Conservation (phyloP, 2,113 vertebrate genomes). For the Uria aalge region DNA sequence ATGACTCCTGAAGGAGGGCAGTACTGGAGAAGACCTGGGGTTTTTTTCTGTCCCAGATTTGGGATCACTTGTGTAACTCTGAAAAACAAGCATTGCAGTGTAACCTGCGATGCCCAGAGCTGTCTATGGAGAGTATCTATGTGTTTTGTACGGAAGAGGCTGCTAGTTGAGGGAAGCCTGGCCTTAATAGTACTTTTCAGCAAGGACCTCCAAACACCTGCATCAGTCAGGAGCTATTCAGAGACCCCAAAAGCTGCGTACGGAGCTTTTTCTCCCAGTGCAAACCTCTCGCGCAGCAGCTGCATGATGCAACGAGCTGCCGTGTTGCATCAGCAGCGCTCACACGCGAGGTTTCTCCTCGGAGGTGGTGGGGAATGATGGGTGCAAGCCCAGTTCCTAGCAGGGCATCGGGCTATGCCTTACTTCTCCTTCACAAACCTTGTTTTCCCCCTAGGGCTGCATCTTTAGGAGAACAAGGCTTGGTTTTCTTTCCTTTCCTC, state of each 20-base stretch:
- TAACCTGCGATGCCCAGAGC: neutral
- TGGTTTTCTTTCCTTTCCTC: neutral
- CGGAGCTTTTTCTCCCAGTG: neutral
- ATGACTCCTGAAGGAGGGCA: neutral
- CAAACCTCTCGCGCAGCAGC: neutral
- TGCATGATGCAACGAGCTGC: constrained; percentile 6
- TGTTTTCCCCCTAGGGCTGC: neutral
- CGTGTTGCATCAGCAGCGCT: neutral
- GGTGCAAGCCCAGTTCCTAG: neutral
- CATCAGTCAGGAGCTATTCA: neutral
- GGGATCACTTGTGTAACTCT: neutral
- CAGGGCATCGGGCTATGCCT: neutral
- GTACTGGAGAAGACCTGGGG: neutral
- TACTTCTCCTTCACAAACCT: neutral
- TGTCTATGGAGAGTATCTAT: neutral
- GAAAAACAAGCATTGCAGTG: neutral
- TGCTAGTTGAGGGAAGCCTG: neutral
- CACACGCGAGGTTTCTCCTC: fast-evolving
- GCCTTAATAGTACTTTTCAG: neutral
- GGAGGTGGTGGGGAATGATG: fast-evolving
- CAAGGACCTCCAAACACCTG: neutral
- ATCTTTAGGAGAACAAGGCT: neutral
- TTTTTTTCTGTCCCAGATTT: neutral
- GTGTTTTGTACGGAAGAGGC: neutral
- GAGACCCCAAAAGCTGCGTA: neutral